A percentile compares a stretch with the other conserved stretches of the same genome.
These are phyloP conservation scores for Macroteleia sp. DNA, from an alignment of 2,888 invertebrate species.

Conservation along the genomic window DNA sequence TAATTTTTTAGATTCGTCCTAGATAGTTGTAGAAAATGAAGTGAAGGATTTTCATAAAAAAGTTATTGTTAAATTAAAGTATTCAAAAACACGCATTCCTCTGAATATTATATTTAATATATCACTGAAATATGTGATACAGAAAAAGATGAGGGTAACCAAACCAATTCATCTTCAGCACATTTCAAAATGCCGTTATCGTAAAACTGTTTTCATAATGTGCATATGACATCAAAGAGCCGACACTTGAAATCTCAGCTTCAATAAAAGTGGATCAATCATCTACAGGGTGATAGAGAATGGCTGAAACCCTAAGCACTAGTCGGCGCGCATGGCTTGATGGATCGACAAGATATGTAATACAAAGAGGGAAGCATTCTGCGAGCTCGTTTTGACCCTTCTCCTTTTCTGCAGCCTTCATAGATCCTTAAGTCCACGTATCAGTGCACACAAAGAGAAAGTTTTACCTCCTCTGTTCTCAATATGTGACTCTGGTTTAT, in stretches of 20 bases:
- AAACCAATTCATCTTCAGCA: no score
- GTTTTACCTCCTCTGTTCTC: slow-evolving; percentile 77
- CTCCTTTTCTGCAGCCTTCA: slow-evolving; percentile 26
- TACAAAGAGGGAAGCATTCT: slow-evolving; percentile 6
- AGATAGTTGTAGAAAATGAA: no score
- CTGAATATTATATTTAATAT: no score
- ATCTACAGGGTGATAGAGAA: background rate
- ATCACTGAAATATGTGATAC: no score
- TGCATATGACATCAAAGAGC: background rate
- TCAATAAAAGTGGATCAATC: slow-evolving; percentile 24
- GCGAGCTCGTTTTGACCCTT: slow-evolving; percentile 11
- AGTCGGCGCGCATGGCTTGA: background rate
- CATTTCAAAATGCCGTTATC: no score
- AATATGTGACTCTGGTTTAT: slow-evolving; percentile 81
- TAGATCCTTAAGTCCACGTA: slow-evolving; percentile 46
- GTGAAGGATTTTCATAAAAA: no score
- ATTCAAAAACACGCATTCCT: no score
- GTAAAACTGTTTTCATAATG: no score
- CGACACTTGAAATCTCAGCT: background rate
- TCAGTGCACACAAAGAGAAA: slow-evolving; percentile 59
- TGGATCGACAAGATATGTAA: slow-evolving; percentile 4
- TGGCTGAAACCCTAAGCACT: background rate
- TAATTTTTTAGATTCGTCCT: no score
- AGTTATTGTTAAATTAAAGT: no score
- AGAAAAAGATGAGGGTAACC: no score